Base-by-base conservation (phyloP, 2,888 invertebrate species). In the Mythimna impura region DNA sequence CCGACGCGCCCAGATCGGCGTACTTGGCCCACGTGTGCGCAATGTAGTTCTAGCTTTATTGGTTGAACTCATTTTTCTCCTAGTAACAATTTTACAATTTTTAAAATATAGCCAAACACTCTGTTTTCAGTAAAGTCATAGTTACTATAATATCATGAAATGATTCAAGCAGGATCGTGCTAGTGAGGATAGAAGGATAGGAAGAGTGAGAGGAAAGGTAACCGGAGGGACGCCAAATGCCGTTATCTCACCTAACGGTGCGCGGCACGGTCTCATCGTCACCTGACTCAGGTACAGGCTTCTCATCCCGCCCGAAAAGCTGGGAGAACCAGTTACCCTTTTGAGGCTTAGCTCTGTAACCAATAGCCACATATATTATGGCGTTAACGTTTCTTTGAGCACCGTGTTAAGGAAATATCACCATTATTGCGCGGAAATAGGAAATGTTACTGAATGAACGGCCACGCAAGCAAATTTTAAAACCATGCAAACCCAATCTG, bases 291-390 rank as follows among this genome's bases (percentile, higher is more conserved):
- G 61, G 61, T 40, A 93, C 88, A 86, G 93, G 89, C 88, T 92
- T 91, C 83, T 93, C 91, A 77, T 85, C 88, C 81, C 92, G 89
- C 89, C 96, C 96, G 94, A 97, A 97, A 91, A 97, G 97, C 92
- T 96, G 96, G 95, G 96, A 96, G 92, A 97, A 97, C 97, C 97
- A 97, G 95, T 94, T 93, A 91, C 95, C 94, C 92, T 93, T 93
- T 86, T 91, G 90, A 84, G 94, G 90, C 92, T 93, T 95, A 91
- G 93, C 92, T 93, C 96, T 96, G 96, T 88, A 96, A 96, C 93
- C 94, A 94, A 94, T 89, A 87, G 91, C 92, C 91, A 86, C 83
- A 90, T 78, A 86, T 69, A 88, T 91, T 91, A 91, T 84, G 87
- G 88, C 89, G 80, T 66, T 64, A 74, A 54, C 77, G 10, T 82